Percentiles rank a stretch among this genome's conserved stretches.
These are phyloP conservation scores for Orthosia cruda DNA, from an alignment of 2,888 invertebrate species.

Conservation along the genomic window DNA sequence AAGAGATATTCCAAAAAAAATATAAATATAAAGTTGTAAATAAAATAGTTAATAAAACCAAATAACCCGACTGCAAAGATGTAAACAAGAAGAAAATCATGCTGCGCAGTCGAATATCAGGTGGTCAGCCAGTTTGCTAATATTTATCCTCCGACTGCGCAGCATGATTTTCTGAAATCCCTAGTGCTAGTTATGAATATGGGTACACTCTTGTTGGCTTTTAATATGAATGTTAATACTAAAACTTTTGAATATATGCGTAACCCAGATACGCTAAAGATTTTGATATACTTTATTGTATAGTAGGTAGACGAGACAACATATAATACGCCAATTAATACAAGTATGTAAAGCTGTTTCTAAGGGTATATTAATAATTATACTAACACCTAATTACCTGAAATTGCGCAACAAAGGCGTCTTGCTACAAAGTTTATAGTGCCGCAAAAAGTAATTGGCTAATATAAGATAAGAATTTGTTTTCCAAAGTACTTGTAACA, in stretches of 20 bases:
- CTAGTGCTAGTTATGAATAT: constrained; percentile 23
- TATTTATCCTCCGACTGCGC: too few species aligned
- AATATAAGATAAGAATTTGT: constrained; percentile 53
- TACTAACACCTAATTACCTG: constrained; percentile 48
- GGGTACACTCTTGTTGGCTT: constrained; percentile 5
- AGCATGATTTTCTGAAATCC: background rate
- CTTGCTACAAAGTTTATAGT: constrained; percentile 39
- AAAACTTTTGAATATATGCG: background rate
- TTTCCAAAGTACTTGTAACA: constrained; percentile 46
- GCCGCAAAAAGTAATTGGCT: constrained; percentile 49
- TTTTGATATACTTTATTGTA: constrained; percentile 7
- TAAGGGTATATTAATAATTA: constrained; percentile 61
- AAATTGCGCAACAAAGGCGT: constrained; percentile 40
- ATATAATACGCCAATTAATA: constrained; percentile 18
- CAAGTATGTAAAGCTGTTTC: constrained; percentile 20
- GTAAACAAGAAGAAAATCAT: too few species aligned
- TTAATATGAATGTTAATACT: constrained; percentile 23
- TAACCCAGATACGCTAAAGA: constrained; percentile 21
- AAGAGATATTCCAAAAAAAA: too few species aligned
- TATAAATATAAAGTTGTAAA: too few species aligned
- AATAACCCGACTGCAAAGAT: too few species aligned
- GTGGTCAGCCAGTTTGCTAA: too few species aligned
- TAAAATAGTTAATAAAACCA: too few species aligned
- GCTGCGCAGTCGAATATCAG: too few species aligned
- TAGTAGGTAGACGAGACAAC: too few species aligned